Base-by-base conservation (phyloP, 2,113 vertebrate genomes). In the Hyperopisus bebe region DNA sequence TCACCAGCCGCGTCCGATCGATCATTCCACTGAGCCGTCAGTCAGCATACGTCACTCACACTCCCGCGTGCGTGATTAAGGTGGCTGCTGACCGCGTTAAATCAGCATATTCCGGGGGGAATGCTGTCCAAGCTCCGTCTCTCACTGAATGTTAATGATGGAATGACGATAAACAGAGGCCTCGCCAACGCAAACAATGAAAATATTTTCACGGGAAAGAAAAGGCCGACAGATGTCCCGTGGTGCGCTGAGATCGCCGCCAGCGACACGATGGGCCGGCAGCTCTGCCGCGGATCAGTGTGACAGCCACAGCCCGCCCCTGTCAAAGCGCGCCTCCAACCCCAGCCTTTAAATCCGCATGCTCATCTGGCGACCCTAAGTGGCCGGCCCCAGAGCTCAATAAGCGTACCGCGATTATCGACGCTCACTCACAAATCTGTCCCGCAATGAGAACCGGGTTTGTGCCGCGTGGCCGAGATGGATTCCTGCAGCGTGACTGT, bases 51-150 rank as follows among this genome's bases (percentile, higher is more conserved):
- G n/a, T 87, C 85, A 17, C 24, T 13, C 85, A 48, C 82, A 90
- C 2, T 58, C 66, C 89, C 46, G 85, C 53, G 90, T 31, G 89
- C 27, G 91, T 7, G 85, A 89, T 89, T 70, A 50, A 80, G 5
- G 62, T 80, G 89, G 39, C 89, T 70, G 24, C 39, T 83, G 88
- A 87, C 35, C 89, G 86, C 88, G 89, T 74, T 19, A 87, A 55
- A 51, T 53, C 50, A 87, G n/a, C 85, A 87, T 53, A 80, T 80
- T 80, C 74, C 13, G 17, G 35, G 62, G 15, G 1, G 15, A 42
- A 7, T 13, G 27, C 2, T 2, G 11, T 55, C 50, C 24, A 19
- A 55, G 85, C 50, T 31, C 48, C 1, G 84, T 53, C 46, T 86
- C 24, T 87, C 50, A 3, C n/a, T 42, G 85, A 87, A 89, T 90